Conservation (phyloP, 2,888 invertebrate species). For the Ophioninae sp. region DNA sequence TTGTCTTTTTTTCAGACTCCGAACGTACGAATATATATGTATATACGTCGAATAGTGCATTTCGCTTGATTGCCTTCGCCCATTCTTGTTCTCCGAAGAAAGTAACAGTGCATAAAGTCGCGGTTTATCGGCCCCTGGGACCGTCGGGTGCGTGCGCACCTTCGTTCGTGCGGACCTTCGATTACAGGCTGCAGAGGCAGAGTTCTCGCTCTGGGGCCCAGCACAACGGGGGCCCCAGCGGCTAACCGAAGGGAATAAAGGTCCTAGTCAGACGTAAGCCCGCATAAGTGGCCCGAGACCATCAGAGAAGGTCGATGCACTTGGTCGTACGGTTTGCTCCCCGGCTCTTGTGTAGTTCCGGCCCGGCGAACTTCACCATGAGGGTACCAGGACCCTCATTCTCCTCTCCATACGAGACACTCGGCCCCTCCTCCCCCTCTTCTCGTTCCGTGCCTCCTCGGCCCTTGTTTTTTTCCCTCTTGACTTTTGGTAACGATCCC, state of each 20-base stretch:
- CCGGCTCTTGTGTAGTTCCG: constrained; percentile 51
- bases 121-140: constrained; percentile 51
- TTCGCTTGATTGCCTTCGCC: constrained; percentile 37
- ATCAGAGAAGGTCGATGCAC: constrained; percentile 58
- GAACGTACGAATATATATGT: neutral
- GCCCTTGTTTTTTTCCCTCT: constrained; percentile 25
- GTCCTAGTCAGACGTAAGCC: constrained; percentile 51
- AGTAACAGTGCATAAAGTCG: constrained; percentile 63
- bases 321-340: constrained; percentile 28
- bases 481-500: constrained; percentile 68
- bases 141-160: constrained; percentile 47
- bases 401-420: neutral
- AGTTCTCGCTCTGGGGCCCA: constrained; percentile 5
- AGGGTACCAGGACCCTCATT: constrained; percentile 31
- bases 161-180: constrained; percentile 42
- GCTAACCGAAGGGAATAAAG: constrained; percentile 58
- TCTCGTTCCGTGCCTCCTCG: neutral
- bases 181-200: constrained; percentile 4
- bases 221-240: constrained; percentile 11
- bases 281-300: constrained; percentile 48
- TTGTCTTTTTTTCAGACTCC: neutral
- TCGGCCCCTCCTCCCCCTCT: neutral
- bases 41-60: constrained; percentile 1
- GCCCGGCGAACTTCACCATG: constrained; percentile 53
- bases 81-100: constrained; percentile 52